Base-by-base conservation (phyloP, 2,113 vertebrate species). In the Sterrhoptilus dennistouni region DNA sequence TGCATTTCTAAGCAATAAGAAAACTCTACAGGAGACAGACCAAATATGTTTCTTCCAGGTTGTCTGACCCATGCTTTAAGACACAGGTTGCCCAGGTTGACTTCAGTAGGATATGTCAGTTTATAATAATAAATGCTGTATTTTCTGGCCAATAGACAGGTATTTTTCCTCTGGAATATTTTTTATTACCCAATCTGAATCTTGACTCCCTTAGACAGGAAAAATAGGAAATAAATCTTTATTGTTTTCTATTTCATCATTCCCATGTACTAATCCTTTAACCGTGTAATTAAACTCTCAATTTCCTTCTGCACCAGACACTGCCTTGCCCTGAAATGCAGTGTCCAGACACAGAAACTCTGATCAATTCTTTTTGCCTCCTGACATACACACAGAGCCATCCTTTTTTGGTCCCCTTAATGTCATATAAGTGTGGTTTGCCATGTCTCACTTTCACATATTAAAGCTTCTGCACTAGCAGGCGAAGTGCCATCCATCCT, bases 61-160 rank as follows among this genome's bases (percentile, higher is more conserved):
- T 47, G 4, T 7, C 24, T n/a, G 28, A 47, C 21, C 8, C 0
- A 0, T 66, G 21, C 52, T 56, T 56, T 29, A 69, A 68, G 18
- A 56, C 28, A 47, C 11, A 56, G 27, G 7, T 12, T 70, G 11
- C 19, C 3, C 38, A 68, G 38, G 14, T 19, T 75, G 24, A 57
- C 33, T 70, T 90, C 38, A 35, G 27, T 20, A 11, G 5, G 27
- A 21, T n/a, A 50, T 9, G 3, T 47, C 52, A 59, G 11, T 28
- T 83, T 83, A 25, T 27, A 47, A 38, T 21, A 70, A 25, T 33
- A 83, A 35, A 27, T 44, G 25, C 7, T 59, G 4, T 16, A 38
- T 75, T 59, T 66, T 40, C 50, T 86, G 53, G 42, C 14, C 24
- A 36, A 40, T 15, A 53, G 27, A 53, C 23, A 75, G 18, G 5